Conservation (phyloP, 2,888 invertebrate species). For the Harmothoe impar region DNA sequence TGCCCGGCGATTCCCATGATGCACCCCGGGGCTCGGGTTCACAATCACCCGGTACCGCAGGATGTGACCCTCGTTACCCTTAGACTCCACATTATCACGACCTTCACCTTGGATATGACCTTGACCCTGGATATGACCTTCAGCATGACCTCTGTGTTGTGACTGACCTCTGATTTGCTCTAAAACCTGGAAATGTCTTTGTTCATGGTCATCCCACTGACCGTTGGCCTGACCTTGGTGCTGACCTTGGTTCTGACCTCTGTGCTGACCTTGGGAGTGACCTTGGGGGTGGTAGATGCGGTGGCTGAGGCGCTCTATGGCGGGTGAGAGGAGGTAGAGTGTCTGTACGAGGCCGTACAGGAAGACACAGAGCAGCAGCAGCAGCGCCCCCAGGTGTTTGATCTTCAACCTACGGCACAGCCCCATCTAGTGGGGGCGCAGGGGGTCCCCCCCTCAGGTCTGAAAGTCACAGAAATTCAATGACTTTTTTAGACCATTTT, state of each 20-base stretch:
- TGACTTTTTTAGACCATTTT: no score
- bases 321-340: conserved; percentile 28
- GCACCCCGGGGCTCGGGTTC: background rate
- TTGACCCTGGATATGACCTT: background rate
- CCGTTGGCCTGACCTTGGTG: background rate
- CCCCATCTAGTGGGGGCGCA: no score
- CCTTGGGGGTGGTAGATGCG: background rate
- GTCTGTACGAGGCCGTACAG: conserved; percentile 40
- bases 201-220: background rate
- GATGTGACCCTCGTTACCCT: background rate
- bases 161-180: background rate
- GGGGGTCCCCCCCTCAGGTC: no score
- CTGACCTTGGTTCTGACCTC: background rate
- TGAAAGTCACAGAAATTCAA: no score
- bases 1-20: background rate
- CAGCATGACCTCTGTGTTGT: no score
- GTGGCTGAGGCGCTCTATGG: conserved; percentile 42
- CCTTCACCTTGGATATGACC: background rate
- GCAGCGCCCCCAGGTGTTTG: conserved; percentile 51
- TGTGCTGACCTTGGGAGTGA: background rate
- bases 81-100: background rate
- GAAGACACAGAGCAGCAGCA: background rate
- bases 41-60: background rate
- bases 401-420: conserved; percentile 51
- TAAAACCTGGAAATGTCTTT: background rate